A percentile compares a stretch with the other conserved stretches of the same genome.
These are phyloP conservation scores for Zaprionus gabonicus DNA, from an alignment of 1,140 invertebrate genomes.

Conservation along the genomic window DNA sequence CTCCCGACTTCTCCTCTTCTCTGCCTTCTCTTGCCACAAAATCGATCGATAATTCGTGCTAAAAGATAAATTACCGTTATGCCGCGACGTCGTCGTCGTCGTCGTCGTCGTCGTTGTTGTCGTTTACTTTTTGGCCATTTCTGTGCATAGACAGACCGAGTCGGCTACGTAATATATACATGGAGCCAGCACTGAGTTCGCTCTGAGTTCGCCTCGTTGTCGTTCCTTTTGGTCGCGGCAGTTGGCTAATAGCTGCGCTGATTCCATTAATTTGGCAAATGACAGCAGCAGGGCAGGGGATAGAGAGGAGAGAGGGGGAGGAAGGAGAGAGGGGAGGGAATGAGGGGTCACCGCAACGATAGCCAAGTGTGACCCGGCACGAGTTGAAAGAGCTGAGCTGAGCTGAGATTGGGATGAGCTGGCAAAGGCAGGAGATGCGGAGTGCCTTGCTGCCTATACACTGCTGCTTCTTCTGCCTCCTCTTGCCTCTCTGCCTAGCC, in stretches of 20 bases:
- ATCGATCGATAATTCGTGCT: conserved; percentile 79
- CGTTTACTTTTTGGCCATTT: conserved; percentile 12
- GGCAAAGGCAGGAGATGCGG: background rate
- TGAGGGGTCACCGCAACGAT: background rate
- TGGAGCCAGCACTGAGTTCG: background rate
- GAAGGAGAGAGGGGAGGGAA: background rate
- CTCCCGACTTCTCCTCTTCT: background rate
- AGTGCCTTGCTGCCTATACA: background rate
- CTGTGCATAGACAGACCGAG: background rate
- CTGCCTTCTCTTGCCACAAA: conserved; percentile 35
- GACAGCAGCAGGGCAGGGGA: conserved; percentile 52
- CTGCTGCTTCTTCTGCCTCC: too few relatives aligned
- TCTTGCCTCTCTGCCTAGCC: background rate
- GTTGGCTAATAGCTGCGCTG: conserved; percentile 78
- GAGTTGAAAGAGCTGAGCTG: background rate
- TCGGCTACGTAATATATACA: conserved; percentile 4
- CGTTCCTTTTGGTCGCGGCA: conserved; percentile 48
- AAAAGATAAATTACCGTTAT: conserved; percentile 80
- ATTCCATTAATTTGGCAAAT: conserved; percentile 82
- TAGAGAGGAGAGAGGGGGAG: background rate
- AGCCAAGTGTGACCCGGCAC: conserved; percentile 39
- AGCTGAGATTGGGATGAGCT: conserved; percentile 3
- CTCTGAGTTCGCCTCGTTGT: conserved; percentile 1
- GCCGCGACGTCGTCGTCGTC: conserved; percentile 19
- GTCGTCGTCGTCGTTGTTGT: background rate